Percentiles rank a stretch among this genome's conserved stretches.
Conservation (phyloP, 2,113 vertebrate genomes). For the Maylandia zebra region DNA sequence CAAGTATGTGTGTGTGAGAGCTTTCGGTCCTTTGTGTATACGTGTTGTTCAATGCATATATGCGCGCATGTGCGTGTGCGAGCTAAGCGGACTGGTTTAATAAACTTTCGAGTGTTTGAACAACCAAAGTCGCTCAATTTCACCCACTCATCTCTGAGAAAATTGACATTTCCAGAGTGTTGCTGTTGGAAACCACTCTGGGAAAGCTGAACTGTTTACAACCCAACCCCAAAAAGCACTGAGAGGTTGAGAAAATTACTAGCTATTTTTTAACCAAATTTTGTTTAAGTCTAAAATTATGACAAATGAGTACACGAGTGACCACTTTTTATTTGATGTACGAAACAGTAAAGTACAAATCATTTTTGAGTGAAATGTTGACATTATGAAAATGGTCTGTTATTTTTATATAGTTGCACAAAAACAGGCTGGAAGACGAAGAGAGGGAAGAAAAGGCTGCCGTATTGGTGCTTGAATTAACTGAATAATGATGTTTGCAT, state of each 20-base stretch:
- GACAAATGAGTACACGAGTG: background rate
- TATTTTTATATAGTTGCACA: background rate
- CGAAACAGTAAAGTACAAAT: background rate
- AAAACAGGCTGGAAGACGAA: background rate
- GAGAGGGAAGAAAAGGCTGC: background rate
- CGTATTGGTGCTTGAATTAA: background rate
- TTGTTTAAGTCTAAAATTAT: background rate
- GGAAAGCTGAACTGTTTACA: constrained; percentile 49
- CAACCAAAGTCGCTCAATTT: constrained; percentile 40
- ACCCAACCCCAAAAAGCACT: background rate
- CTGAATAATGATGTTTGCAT: constrained; percentile 14
- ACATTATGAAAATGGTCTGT: background rate
- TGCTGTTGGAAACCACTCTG: constrained; percentile 57
- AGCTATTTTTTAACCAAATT: background rate
- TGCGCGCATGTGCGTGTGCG: background rate
- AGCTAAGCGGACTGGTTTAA: constrained; percentile 19
- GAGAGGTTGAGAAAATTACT: constrained; percentile 16
- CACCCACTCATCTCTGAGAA: constrained; percentile 41
- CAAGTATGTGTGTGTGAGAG: background rate
- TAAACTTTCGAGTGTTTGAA: constrained; percentile 53
- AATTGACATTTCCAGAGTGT: constrained; percentile 54
- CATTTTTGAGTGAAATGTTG: background rate
- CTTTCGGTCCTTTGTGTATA: background rate
- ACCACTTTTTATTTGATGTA: background rate
- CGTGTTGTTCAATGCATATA: background rate